Evolutionary conservation across 2,888 invertebrate species (phyloP).

Genomic region (Caenorhabditis japonica): DNA sequence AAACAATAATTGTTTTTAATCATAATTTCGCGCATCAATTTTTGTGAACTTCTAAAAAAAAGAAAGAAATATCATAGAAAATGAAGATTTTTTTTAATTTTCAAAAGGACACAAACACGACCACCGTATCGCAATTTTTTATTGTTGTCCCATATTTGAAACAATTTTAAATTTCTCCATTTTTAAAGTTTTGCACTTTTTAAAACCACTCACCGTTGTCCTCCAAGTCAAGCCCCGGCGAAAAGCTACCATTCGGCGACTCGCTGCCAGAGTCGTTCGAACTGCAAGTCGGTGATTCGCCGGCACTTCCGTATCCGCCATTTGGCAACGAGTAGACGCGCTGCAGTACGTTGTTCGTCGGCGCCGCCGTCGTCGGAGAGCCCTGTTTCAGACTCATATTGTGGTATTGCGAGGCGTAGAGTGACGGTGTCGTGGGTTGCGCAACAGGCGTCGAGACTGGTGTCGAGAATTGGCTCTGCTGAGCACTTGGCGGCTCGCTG

Average conservation of each 20-base stretch:
- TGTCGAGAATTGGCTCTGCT: slow-evolving; percentile 15
- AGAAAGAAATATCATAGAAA: too few species aligned
- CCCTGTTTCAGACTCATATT: slow-evolving; percentile 37
- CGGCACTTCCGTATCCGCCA: slow-evolving; percentile 64
- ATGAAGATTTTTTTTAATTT: too few species aligned
- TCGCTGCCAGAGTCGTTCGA: slow-evolving; percentile 69
- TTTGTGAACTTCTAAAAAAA: too few species aligned
- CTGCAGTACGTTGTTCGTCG: slow-evolving; percentile 50
- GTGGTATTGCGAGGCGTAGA: slow-evolving; percentile 48
- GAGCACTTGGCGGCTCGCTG: slow-evolving; percentile 30
- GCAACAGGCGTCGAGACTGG: slow-evolving; percentile 32
- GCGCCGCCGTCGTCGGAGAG: slow-evolving; percentile 14
- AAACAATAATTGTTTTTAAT: too few species aligned
- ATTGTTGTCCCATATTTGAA: too few species aligned
- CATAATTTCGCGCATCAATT: too few species aligned
- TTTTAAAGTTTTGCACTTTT: not conserved
- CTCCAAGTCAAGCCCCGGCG: slow-evolving; percentile 69
- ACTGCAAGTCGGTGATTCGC: slow-evolving; percentile 68
- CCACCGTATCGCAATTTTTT: too few species aligned
- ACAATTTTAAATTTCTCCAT: too few species aligned
- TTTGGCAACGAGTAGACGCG: slow-evolving; percentile 58
- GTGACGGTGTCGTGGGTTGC: slow-evolving; percentile 30
- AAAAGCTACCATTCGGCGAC: slow-evolving; percentile 72
- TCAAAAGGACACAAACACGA: too few species aligned
- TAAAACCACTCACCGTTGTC: slow-evolving; percentile 44